A percentile compares a stretch with the other conserved stretches of the same genome.
Evolutionary conservation across 1,140 invertebrate species (phyloP).

Genomic region (Brachionus rubens): DNA sequence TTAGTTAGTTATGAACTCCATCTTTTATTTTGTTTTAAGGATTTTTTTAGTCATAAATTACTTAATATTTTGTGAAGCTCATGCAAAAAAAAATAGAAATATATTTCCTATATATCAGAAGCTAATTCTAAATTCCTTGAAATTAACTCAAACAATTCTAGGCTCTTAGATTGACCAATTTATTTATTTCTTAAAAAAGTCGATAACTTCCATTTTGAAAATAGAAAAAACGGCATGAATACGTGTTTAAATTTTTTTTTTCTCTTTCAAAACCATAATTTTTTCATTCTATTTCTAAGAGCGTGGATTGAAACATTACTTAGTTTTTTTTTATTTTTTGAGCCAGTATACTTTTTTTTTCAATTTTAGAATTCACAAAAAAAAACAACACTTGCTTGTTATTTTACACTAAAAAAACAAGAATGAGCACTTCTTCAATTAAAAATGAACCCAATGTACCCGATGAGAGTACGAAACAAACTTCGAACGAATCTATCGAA

Average conservation of each 20-base stretch:
- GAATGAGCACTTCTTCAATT: neutral
- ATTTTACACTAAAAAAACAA: too few species aligned
- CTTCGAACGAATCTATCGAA: neutral
- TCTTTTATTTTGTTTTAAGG: too few species aligned
- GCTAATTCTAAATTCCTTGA: neutral
- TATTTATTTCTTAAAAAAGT: too few species aligned
- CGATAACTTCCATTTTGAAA: too few species aligned
- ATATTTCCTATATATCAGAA: neutral
- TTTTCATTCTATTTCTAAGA: neutral
- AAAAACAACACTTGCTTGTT: too few species aligned
- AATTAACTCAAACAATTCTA: neutral
- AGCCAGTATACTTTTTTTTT: neutral
- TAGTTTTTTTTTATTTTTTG: too few species aligned
- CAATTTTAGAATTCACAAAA: constrained; percentile 1
- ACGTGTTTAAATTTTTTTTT: too few species aligned
- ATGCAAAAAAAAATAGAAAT: constrained; percentile 4
- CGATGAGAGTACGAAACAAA: neutral
- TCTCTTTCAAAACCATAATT: too few species aligned
- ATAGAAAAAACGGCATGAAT: too few species aligned
- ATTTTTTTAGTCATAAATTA: constrained; percentile 28
- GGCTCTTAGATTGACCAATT: too few species aligned
- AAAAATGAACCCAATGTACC: neutral
- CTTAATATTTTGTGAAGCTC: constrained; percentile 21
- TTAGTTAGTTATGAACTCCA: constrained; percentile 36
- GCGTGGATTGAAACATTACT: constrained; percentile 33